Evolutionary conservation across 2,888 invertebrate genomes (phyloP).

Genomic region (Cepaea hortensis): DNA sequence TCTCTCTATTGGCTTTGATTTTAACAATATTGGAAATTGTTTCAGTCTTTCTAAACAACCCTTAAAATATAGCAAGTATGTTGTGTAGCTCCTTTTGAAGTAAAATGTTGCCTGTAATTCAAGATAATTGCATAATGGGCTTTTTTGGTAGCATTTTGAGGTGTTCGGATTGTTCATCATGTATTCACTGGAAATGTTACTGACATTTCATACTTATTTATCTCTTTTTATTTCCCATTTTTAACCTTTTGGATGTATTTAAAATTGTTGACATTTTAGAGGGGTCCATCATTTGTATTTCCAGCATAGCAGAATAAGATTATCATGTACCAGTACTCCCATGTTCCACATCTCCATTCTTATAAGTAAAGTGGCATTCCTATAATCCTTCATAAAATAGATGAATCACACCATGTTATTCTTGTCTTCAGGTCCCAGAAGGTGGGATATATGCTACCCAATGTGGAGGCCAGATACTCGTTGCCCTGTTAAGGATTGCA

Average conservation of each 20-base stretch:
- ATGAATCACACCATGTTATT: constrained; percentile 39
- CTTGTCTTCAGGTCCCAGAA: constrained; percentile 37
- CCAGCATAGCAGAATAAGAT: not conserved
- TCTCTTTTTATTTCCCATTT: not conserved
- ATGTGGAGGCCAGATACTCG: constrained; percentile 27
- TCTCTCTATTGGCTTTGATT: no score
- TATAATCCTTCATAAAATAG: constrained; percentile 9
- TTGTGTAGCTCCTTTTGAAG: no score
- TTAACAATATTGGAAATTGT: no score
- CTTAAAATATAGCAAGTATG: no score
- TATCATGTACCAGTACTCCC: not conserved
- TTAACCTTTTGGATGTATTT: not conserved
- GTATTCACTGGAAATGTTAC: no score
- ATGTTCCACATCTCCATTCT: constrained; percentile 1
- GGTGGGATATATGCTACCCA: not conserved
- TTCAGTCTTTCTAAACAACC: no score
- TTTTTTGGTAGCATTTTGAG: no score
- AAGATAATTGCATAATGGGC: no score
- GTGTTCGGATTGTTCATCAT: no score
- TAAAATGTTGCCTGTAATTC: no score
- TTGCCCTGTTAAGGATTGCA: constrained; percentile 40
- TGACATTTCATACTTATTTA: no score
- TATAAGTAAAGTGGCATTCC: not conserved
- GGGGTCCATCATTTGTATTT: not conserved
- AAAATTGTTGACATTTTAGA: not conserved